phyloP scores from a whole-genome alignment of 2,888 invertebrate species.

The Protodeltote pygarga region DNA sequence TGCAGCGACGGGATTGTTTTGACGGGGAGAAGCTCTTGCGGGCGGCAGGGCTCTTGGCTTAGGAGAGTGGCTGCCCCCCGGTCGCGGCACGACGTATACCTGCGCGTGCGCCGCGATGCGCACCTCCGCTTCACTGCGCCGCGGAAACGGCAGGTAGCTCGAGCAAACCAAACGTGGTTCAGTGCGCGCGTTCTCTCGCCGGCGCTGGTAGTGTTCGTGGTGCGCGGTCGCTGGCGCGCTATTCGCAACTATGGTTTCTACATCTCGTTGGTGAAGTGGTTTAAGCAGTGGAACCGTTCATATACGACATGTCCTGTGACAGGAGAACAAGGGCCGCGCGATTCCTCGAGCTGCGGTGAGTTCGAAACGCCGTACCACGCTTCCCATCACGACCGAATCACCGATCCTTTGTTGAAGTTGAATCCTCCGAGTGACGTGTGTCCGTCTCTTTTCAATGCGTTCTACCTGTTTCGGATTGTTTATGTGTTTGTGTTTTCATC shows the following conservation, averaged over 20 bases:
- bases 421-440: constrained; percentile 78
- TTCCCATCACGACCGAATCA: constrained; percentile 73
- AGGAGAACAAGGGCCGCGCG: constrained; percentile 84
- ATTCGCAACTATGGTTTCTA: constrained; percentile 76
- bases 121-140: constrained; percentile 81
- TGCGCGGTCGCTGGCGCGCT: constrained; percentile 77
- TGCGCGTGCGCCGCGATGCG: constrained; percentile 84
- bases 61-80: constrained; percentile 62
- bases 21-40: constrained; percentile 52
- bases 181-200: constrained; percentile 86
- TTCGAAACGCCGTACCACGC: constrained; percentile 70
- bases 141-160: constrained; percentile 81
- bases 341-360: constrained; percentile 86
- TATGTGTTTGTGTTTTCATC: constrained; percentile 62
- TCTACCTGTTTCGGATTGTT: constrained; percentile 67
- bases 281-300: constrained; percentile 71
- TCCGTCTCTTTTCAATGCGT: constrained; percentile 80
- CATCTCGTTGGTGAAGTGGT: constrained; percentile 79
- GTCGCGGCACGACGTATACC: constrained; percentile 64
- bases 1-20: constrained; percentile 58
- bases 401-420: constrained; percentile 81
- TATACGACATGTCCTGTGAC: constrained; percentile 84
- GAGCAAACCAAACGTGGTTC: constrained; percentile 72
- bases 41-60: constrained; percentile 49
- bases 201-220: constrained; percentile 83